Base-by-base conservation (phyloP, 2,888 invertebrate genomes). In the Anthoptus insignis region DNA sequence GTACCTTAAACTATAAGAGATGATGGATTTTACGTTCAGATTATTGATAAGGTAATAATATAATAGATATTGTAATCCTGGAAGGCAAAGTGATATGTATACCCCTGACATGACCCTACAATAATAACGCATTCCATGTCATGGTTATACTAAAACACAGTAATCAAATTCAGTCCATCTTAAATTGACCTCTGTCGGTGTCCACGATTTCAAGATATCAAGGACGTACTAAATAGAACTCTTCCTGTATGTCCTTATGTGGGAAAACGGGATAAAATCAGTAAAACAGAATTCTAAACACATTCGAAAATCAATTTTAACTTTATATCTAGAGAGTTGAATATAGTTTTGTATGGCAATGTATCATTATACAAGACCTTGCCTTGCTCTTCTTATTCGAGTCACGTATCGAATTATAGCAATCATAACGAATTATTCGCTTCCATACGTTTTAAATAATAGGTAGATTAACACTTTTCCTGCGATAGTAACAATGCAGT, bases 181-280 rank as follows among this genome's bases (percentile, higher is more conserved):
- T 27, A 8, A 27, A 6, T 37, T 63, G 49, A 63, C 61, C 54
- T 54, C 60, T 56, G 27, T 29, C 37, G 19, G 27, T 49, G 56
- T 37, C 57, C 50, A 64, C n/a, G 24, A 29, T 50, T 64, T 57
- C 50, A 64, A 32, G 50, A 74, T 76, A 79, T 78, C 76, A 79
- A 77, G 77, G 77, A 66, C 77, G 52, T 47, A 56, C 61, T 73
- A 81, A 89, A 89, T 87, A 80, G 82, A 83, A 82, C 68, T 78
- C 87, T 88, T 91, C 90, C 91, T 90, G 90, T 87, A 87, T 86
- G 79, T 87, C 87, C 86, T 86, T 83, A 82, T 79, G 73, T 76
- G 74, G 79, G 79, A 81, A 80, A 81, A 79, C 78, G 76, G 72
- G 76, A 78, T 78, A 75, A 75, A 73, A 71, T 73, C 69, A 74